phyloP scores from a whole-genome alignment of 2,113 vertebrate species.

The Menidia beryllina region DNA sequence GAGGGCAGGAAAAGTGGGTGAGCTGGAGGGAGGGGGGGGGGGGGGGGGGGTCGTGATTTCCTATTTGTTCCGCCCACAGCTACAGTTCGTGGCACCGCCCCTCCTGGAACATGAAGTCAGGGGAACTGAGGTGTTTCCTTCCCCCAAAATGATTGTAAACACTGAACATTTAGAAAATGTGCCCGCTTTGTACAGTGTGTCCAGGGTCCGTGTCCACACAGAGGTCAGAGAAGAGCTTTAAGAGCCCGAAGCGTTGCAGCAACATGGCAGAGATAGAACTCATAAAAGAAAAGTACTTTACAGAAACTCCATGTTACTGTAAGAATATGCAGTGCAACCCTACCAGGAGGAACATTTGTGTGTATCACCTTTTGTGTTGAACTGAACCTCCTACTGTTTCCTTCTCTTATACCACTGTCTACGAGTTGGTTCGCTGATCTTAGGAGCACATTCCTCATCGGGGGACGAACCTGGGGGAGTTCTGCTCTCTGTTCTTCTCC shows the following conservation, averaged over 20 bases:
- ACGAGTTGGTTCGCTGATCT: conserved; percentile 24
- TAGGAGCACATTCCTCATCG: conserved; percentile 30
- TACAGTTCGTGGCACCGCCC: conserved; percentile 51
- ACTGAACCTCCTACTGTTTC: conserved; percentile 5
- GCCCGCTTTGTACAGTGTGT: conserved; percentile 7
- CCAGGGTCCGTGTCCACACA: too few relatives aligned
- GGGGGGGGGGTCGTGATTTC: conserved; percentile 47
- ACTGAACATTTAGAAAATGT: conserved; percentile 49
- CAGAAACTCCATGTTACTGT: conserved; percentile 1
- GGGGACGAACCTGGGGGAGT: conserved; percentile 29
- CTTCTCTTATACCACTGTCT: conserved; percentile 17
- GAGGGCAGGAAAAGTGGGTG: background rate
- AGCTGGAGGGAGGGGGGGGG: background rate
- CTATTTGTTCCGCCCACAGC: conserved; percentile 52
- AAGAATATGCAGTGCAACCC: background rate
- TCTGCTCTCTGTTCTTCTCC: conserved; percentile 32
- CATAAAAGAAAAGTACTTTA: background rate
- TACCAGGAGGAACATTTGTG: background rate
- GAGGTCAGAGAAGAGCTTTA: background rate
- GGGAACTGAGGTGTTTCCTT: conserved; percentile 66
- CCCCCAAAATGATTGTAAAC: conserved; percentile 51
- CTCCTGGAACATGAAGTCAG: conserved; percentile 50
- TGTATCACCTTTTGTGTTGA: background rate
- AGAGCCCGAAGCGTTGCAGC: conserved; percentile 3
- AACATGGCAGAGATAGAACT: background rate